Base-by-base conservation (phyloP, 2,888 invertebrate genomes). In the Lumbricus terrestris region DNA sequence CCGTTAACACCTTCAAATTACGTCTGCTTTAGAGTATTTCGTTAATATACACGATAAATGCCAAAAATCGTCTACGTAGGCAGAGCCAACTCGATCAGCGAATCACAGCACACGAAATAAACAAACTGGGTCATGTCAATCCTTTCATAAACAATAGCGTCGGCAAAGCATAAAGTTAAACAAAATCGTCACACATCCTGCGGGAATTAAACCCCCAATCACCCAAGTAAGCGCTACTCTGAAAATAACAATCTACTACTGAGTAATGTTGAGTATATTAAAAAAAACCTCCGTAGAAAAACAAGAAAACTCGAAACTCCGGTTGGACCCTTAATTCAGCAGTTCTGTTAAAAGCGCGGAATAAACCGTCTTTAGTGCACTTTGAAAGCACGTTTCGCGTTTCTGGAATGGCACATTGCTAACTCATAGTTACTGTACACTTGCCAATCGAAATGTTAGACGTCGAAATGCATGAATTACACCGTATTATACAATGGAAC, bases 251-350 rank as follows among this genome's bases (percentile, higher is more conserved):
- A n/a, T n/a, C 69, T 69, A 69, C 69, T n/a, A 69, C 29, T 69
- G 69, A 69, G 69, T n/a, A 69, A 69, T n/a, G 69, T n/a, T n/a
- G 69, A 69, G 69, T 69, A 69, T 69, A n/a, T 69, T 69, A 69
- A 29, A 69, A 11, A 40, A 47, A 20, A 1, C 29, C 54, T 29
- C n/a, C 0, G 69, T 69, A 69, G 29, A 69, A 69, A n/a, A 69
- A 69, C 69, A 69, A 69, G 4, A 69, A 69, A 69, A n/a, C n/a
- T n/a, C 23, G n/a, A 69, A 69, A 69, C 29, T 69, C 20, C 47
- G 23, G 2, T 47, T 69, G 69, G 69, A 69, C 69, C 69, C 69
- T n/a, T 20, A 47, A 47, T 20, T 69, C 69, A 69, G n/a, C 69
- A 13, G 69, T n/a, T n/a, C 29, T 8, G 69, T 69, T n/a, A 69